Evolutionary conservation across 1,140 invertebrate genomes (phyloP).

Genomic region (Drosophila obscura): DNA sequence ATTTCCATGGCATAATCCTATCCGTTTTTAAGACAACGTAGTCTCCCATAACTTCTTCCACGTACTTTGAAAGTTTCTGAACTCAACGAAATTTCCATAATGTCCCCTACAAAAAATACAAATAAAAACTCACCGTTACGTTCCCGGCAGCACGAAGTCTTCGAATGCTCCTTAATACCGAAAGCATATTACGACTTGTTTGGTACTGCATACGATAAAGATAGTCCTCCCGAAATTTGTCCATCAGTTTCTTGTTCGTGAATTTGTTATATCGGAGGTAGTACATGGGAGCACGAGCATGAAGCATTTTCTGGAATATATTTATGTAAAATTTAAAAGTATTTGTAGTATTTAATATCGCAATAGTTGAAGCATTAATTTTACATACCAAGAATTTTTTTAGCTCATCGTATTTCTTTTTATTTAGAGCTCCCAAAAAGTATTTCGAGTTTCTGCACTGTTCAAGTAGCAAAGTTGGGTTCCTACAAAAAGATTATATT

Average conservation of each 20-base stretch:
- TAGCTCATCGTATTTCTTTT: constrained; percentile 55
- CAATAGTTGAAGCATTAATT: neutral
- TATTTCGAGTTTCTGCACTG: constrained; percentile 58
- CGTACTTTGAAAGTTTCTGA: constrained; percentile 56
- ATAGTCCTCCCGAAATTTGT: constrained; percentile 51
- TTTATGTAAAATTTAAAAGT: neutral
- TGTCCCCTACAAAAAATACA: neutral
- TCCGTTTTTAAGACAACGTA: constrained; percentile 72
- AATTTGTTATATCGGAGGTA: constrained; percentile 52
- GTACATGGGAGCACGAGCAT: constrained; percentile 71
- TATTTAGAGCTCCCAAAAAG: constrained; percentile 25
- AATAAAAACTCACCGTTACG: constrained; percentile 42
- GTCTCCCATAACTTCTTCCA: constrained; percentile 75
- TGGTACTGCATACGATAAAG: constrained; percentile 72
- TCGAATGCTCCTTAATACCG: constrained; percentile 50
- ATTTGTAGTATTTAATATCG: no score
- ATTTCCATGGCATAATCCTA: constrained; percentile 79
- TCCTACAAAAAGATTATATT: constrained; percentile 18
- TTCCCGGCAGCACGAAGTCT: constrained; percentile 47
- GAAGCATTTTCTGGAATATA: constrained; percentile 69
- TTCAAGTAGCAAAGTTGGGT: constrained; percentile 55
- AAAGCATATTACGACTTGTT: constrained; percentile 68
- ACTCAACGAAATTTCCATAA: neutral
- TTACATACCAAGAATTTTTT: constrained; percentile 50
- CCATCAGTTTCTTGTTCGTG: constrained; percentile 49